A percentile compares a stretch with the other conserved stretches of the same genome.
Evolutionary conservation across 2,113 vertebrate genomes (phyloP).

Genomic region (Choloepus hoffmanni): DNA sequence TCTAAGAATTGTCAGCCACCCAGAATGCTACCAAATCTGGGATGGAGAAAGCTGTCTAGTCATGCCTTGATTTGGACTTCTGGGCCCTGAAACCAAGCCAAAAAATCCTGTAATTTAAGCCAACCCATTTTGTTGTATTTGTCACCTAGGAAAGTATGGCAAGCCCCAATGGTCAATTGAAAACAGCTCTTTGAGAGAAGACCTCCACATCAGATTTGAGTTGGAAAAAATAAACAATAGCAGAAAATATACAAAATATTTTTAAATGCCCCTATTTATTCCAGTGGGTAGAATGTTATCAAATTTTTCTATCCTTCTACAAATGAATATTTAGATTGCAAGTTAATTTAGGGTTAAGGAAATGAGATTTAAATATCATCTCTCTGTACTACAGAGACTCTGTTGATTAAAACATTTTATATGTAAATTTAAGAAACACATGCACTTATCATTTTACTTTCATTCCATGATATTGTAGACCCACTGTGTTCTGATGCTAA

Average conservation of each 20-base stretch:
- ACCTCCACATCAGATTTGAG: background rate
- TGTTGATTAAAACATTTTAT: background rate
- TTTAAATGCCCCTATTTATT: background rate
- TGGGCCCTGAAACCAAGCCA: too few species aligned
- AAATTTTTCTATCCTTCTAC: background rate
- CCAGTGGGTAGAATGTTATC: background rate
- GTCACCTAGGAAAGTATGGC: too few species aligned
- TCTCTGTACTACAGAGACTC: background rate
- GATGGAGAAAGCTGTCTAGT: too few species aligned
- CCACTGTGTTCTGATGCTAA: background rate
- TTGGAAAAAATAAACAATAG: background rate
- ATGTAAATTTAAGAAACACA: background rate
- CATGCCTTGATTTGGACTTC: too few species aligned
- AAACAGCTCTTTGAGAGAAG: background rate
- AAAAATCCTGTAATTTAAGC: too few species aligned
- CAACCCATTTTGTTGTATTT: too few species aligned
- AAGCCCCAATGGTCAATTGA: rapidly evolving
- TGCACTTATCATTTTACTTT: background rate
- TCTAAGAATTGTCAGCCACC: too few species aligned
- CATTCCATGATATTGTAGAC: background rate
- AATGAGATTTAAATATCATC: background rate
- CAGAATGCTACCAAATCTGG: too few species aligned
- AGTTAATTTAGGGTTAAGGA: background rate
- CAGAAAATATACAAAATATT: background rate
- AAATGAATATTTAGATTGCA: background rate